A percentile compares a stretch with the other conserved stretches of the same genome.
These are phyloP conservation scores for Tortricodes alternella DNA, from an alignment of 2,888 invertebrate genomes.

Conservation along the genomic window DNA sequence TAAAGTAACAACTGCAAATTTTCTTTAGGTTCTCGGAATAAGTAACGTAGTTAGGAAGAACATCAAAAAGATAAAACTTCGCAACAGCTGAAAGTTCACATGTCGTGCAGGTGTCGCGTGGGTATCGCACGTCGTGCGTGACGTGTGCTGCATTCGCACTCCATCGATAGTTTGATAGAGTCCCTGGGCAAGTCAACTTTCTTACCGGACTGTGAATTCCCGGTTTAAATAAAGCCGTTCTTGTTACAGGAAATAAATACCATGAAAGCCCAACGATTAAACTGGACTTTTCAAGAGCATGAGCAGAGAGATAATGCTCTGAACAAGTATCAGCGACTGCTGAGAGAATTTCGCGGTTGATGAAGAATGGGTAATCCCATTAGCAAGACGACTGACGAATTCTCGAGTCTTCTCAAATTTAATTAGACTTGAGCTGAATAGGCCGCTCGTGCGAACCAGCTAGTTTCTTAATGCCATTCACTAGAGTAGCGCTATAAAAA, in stretches of 20 bases:
- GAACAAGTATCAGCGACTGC: conserved; percentile 47
- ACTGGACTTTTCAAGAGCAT: conserved; percentile 25
- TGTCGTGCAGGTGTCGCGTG: neutral
- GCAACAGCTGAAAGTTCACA: neutral
- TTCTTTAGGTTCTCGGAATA: neutral
- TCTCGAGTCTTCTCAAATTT: conserved; percentile 22
- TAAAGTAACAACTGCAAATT: too few species aligned
- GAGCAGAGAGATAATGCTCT: too few species aligned
- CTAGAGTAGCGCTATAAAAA: conserved; percentile 23
- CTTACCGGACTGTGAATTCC: neutral
- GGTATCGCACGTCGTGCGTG: neutral
- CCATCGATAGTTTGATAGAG: too few species aligned
- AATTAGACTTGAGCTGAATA: conserved; percentile 29
- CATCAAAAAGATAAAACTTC: neutral
- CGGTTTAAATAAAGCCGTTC: conserved; percentile 33
- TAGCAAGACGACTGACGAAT: conserved; percentile 28
- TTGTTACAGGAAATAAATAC: conserved; percentile 49
- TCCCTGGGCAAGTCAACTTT: neutral
- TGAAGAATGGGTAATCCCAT: conserved; percentile 42
- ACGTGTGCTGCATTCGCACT: neutral
- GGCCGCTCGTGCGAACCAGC: conserved; percentile 29
- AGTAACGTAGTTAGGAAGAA: neutral
- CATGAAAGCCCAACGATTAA: conserved; percentile 17
- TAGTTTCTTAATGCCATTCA: conserved; percentile 28
- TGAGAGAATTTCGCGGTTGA: conserved; percentile 41